Base-by-base conservation (phyloP, 2,888 invertebrate genomes). In the Tryphoninae sp. region DNA sequence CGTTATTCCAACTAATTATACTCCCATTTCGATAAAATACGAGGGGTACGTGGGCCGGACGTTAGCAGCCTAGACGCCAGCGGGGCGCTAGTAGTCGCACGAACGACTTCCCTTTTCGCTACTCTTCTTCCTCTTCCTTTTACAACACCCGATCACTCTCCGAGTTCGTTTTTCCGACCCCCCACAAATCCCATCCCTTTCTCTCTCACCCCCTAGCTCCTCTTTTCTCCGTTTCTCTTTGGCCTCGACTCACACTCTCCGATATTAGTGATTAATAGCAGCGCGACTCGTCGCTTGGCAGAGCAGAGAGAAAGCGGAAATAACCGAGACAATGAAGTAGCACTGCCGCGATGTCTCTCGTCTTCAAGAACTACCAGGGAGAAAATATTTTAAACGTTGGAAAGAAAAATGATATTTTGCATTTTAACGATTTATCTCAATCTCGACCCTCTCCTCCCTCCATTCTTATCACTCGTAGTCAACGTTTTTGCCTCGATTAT, bases 1-100 rank as follows among this genome's bases (percentile, higher is more conserved):
- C 89, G 89, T 90, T 89, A 90, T 90, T 90, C 65, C 88, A 90
- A 90, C 90, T 90, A 91, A 91, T 91, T 90, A 90, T 90, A 88
- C 88, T 88, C 87, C 89, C 90, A 90, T 91, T 89, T 86, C 84
- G 88, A 89, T 90, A 88, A 91, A 89, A 90, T 90, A 90, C 84
- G 89, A 87, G 84, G 69, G 68, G 83, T 83, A 85, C 86, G 86
- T 85, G 86, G 84, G 84, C 80, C 81, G 86, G 82, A 84, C 84
- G 84, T 80, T 83, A 81, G 84, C 69, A 11, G 67, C 73, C 33
- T 76, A 73, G 77, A 78, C 81, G 84, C 81, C 77, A 83, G 55
- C 75, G 42, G 74, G 72, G 68, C 77, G 77, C 68, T 68, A 83
- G 65, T 81, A 72, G 78, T 83, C 75, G 78, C 83, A 67, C 74